A percentile compares a stretch with the other conserved stretches of the same genome.
Evolutionary conservation across 2,797 vertebrate species (phyloP).

Genomic region (Cyprinella venusta): DNA sequence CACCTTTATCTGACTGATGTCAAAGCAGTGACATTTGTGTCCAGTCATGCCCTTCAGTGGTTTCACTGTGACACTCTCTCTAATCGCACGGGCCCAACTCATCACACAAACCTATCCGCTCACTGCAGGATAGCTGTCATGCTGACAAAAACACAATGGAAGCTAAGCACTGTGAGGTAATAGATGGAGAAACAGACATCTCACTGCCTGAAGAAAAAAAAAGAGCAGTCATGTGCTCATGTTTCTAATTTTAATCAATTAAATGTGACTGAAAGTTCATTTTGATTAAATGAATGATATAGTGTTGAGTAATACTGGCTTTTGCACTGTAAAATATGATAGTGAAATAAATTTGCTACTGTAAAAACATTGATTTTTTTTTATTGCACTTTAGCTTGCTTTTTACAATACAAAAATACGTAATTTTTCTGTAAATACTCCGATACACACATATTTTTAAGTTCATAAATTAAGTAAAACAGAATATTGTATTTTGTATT

Average conservation of each 20-base stretch:
- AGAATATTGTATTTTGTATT: neutral
- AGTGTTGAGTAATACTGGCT: neutral
- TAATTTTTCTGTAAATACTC: neutral
- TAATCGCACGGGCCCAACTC: constrained; percentile 36
- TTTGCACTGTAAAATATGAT: neutral
- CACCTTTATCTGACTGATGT: constrained; percentile 39
- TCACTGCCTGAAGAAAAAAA: neutral
- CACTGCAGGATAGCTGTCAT: constrained; percentile 46
- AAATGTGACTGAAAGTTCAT: neutral
- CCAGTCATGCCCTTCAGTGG: constrained; percentile 26
- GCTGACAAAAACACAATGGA: constrained; percentile 47
- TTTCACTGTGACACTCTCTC: constrained; percentile 17
- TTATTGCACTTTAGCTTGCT: no score
- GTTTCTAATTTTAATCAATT: neutral
- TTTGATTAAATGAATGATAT: neutral
- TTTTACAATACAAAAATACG: neutral
- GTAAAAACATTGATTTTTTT: neutral
- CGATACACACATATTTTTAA: neutral
- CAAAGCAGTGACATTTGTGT: constrained; percentile 29
- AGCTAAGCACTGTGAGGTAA: constrained; percentile 23
- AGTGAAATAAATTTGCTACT: neutral
- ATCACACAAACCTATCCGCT: constrained; percentile 48
- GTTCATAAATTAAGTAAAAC: neutral
- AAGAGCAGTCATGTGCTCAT: neutral
- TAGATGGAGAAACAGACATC: constrained; percentile 9